A percentile compares a stretch with the other conserved stretches of the same genome.
Conservation (phyloP, 2,113 vertebrate genomes). For the Coracopsis vasa region DNA sequence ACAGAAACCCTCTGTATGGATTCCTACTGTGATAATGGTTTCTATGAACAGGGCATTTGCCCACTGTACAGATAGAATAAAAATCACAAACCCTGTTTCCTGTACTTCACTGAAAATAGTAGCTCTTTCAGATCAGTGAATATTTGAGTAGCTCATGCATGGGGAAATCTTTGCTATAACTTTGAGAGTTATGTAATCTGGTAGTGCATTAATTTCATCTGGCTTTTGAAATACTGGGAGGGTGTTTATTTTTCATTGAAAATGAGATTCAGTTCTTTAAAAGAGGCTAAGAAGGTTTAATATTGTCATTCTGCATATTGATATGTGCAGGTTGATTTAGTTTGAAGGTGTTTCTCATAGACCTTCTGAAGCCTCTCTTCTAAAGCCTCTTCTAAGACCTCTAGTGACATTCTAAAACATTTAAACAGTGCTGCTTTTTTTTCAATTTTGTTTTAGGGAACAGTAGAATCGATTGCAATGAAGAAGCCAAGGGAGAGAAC, state of each 20-base stretch:
- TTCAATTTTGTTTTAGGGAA: constrained; percentile 77
- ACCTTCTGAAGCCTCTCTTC: too few relatives aligned
- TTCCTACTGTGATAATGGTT: not conserved
- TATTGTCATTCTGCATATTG: not conserved
- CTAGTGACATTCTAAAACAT: not conserved
- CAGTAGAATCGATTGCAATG: constrained; percentile 91
- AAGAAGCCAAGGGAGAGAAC: constrained; percentile 90
- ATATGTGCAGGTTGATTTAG: not conserved
- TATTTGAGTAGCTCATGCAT: not conserved
- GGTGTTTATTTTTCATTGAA: not conserved
- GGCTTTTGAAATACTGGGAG: not conserved
- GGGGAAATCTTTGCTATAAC: not conserved
- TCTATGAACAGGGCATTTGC: not conserved
- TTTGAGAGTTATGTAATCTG: not conserved
- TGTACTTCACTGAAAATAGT: not conserved
- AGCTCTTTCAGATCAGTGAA: not conserved
- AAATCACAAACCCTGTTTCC: not conserved
- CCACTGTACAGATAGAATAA: not conserved
- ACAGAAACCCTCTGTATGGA: not conserved
- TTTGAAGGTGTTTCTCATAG: not conserved
- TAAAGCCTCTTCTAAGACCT: too few relatives aligned
- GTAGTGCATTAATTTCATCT: not conserved
- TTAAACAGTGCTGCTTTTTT: not conserved
- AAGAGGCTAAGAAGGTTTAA: not conserved
- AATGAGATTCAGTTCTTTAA: not conserved